phyloP scores from a whole-genome alignment of 1,140 invertebrate genomes.

The Pristionchus pacificus region DNA sequence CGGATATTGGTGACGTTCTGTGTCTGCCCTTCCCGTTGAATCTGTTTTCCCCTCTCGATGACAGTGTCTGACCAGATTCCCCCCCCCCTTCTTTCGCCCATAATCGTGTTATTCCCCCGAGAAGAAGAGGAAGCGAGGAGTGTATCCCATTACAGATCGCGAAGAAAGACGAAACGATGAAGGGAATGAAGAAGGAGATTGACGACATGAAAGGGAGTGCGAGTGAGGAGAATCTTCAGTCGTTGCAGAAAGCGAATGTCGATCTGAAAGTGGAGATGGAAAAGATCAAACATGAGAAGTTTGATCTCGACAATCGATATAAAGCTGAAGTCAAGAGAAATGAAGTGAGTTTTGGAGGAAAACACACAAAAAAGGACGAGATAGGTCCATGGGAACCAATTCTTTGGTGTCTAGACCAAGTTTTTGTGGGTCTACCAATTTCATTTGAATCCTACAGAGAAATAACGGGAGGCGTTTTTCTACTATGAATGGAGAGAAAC shows the following conservation, averaged over 20 bases:
- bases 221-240: slow-evolving; percentile 4
- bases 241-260: slow-evolving; percentile 18
- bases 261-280: slow-evolving; percentile 19
- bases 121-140: neutral
- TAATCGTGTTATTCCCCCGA: neutral
- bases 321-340: slow-evolving; percentile 29
- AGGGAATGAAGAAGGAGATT: slow-evolving; percentile 15
- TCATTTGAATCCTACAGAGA: too few relatives aligned
- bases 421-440: too few relatives aligned
- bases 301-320: slow-evolving; percentile 32
- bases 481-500: too few relatives aligned
- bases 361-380: too few relatives aligned
- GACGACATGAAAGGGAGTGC: neutral
- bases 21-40: too few relatives aligned
- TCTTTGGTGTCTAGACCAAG: too few relatives aligned
- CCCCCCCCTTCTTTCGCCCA: too few relatives aligned
- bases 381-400: too few relatives aligned
- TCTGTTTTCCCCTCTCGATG: too few relatives aligned
- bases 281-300: slow-evolving; percentile 20
- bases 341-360: slow-evolving; percentile 28
- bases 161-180: slow-evolving; percentile 2
- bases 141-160: neutral
- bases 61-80: too few relatives aligned
- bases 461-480: too few relatives aligned
- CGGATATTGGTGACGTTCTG: too few relatives aligned